phyloP scores from a whole-genome alignment of 2,888 invertebrate genomes.

The Coenonympha arcania region DNA sequence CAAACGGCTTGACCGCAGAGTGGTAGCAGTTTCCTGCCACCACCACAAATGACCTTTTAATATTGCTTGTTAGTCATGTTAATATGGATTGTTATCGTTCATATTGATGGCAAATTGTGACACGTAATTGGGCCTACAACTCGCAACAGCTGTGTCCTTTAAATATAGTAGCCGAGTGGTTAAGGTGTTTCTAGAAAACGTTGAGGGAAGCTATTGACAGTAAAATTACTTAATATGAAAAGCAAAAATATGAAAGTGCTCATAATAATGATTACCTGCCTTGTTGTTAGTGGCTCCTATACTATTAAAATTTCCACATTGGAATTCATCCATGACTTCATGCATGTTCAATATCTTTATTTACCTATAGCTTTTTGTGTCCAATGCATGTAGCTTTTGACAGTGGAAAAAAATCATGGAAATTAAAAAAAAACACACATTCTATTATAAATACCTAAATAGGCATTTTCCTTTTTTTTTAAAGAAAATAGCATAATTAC shows the following conservation, averaged over 20 bases:
- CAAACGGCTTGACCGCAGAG: constrained; percentile 56
- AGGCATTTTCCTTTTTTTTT: too few relatives aligned
- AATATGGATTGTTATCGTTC: constrained; percentile 46
- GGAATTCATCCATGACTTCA: too few relatives aligned
- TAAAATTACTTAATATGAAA: not conserved
- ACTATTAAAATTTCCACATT: too few relatives aligned
- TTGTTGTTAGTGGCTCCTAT: too few relatives aligned
- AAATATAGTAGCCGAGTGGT: not conserved
- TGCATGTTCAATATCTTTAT: too few relatives aligned
- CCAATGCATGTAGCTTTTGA: too few relatives aligned
- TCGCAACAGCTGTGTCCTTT: constrained; percentile 7
- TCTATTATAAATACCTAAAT: too few relatives aligned
- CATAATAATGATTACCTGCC: too few relatives aligned
- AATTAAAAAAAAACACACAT: too few relatives aligned
- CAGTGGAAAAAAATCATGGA: too few relatives aligned
- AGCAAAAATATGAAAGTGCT: not conserved
- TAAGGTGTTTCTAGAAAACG: constrained; percentile 10
- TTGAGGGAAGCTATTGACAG: not conserved
- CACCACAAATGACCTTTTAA: constrained; percentile 66
- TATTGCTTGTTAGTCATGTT: constrained; percentile 51
- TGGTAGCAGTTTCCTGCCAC: constrained; percentile 58
- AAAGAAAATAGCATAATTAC: too few relatives aligned
- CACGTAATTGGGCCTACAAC: constrained; percentile 11
- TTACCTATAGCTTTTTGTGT: too few relatives aligned
- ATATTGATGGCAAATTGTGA: constrained; percentile 17